These are phyloP conservation scores for Junonia oenone DNA, from an alignment of 2,888 invertebrate genomes.

Conservation along the genomic window DNA sequence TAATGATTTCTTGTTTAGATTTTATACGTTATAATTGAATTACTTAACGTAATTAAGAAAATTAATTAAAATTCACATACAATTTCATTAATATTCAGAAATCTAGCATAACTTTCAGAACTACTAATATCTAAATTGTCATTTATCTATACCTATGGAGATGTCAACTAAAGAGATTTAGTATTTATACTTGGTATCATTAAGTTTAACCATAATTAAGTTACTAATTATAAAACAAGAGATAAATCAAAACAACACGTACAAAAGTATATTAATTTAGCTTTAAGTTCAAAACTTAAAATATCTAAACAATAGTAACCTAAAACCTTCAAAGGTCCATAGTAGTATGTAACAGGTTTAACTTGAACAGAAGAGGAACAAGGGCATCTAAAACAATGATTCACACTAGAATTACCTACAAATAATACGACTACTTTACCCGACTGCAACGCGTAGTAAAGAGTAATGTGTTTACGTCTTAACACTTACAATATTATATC, in stretches of 20 bases:
- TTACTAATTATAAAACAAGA: not conserved
- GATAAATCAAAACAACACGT: not conserved
- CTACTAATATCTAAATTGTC: no score
- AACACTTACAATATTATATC: not conserved
- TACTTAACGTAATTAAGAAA: no score
- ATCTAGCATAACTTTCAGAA: no score
- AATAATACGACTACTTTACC: not conserved
- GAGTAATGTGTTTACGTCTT: not conserved
- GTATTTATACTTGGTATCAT: no score
- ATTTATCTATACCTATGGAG: no score
- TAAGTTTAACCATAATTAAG: no score
- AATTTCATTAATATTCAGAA: no score
- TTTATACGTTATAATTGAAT: no score
- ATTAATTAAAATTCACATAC: no score
- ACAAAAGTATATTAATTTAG: not conserved
- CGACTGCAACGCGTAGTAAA: not conserved
- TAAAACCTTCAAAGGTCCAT: not conserved
- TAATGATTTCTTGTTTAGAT: no score
- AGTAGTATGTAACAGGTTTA: not conserved
- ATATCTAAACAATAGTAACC: not conserved
- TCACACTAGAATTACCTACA: slow-evolving; percentile 9
- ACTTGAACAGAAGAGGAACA: slow-evolving; percentile 10
- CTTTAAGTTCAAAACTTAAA: not conserved
- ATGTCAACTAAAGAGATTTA: no score
- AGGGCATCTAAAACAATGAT: slow-evolving; percentile 17